Evolutionary conservation across 2,113 vertebrate genomes (phyloP), one percentile per base, ranked within the genome.

Genomic region (Cyprichromis sp.): DNA sequence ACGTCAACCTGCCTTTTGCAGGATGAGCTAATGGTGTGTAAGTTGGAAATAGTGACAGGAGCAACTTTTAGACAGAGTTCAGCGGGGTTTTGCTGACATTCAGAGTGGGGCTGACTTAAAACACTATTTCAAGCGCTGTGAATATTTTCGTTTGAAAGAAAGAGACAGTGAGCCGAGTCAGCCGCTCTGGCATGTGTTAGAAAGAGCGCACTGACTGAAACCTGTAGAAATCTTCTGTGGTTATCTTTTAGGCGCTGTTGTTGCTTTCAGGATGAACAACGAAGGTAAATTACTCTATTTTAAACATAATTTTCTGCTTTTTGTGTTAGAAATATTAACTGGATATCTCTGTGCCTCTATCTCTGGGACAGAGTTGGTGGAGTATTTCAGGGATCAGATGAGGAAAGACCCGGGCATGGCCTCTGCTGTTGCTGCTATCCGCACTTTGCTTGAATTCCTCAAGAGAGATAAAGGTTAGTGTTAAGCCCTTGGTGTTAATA

Each of bases 341-440:
- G 24, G 4, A 16, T 3, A 42, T 81, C 16, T 34, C 2, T 59
- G 68, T 89, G 26, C 24, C n/a, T 21, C 57, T 19, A 6, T 61
- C 29, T 34, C 29, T 14, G 5, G 88, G 1, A 38, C 94, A 99
- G 98, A 98, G 63, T 88, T 99, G 87, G 97, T 98, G 83, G 96
- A 97, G 90, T 97, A 98, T 76, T 99, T 99, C 94, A 93, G 97
- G 93, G 96, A 94, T 31, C 98, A 98, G 93, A 97, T 97, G 94
- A 96, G 93, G 87, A 95, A 96, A 31, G 97, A 99, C 34, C 97
- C 97, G 24, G 97, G 97, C 89, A 97, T 97, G 63, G 97, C 98
- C 36, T 98, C 98, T 4, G 98, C 98, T 4, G 98, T 99, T 85
- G 98, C 98, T 4, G 98, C 98, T 7, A 99, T 99, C 86, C 96